These are phyloP conservation scores for Tiliacea citrago DNA, from an alignment of 2,888 invertebrate species.

Conservation along the genomic window DNA sequence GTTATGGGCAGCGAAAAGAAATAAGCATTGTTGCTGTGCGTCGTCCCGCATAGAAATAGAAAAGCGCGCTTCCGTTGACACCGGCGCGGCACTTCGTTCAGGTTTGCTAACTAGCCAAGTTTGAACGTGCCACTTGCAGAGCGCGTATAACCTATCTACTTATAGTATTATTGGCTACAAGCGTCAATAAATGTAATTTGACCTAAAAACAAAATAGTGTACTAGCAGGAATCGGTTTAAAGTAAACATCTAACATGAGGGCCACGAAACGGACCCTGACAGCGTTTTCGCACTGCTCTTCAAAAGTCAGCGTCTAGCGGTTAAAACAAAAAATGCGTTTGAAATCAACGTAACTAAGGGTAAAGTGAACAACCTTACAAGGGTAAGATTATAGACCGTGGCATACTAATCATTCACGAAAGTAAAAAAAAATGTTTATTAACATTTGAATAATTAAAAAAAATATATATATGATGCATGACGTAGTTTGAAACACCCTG, in stretches of 20 bases:
- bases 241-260: slow-evolving; percentile 8
- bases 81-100: background rate
- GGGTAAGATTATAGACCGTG: no score
- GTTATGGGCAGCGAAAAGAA: background rate
- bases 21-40: background rate
- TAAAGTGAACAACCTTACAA: background rate
- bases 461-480: no score
- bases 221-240: slow-evolving; percentile 15
- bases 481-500: no score
- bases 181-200: background rate
- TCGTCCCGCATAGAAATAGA: background rate
- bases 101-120: background rate
- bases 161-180: background rate
- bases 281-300: no score
- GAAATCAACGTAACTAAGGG: background rate
- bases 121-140: no score
- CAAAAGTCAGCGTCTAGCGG: background rate
- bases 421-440: no score
- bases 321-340: background rate
- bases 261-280: background rate
- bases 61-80: no score
- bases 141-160: background rate
- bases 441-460: no score
- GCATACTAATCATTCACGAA: no score
- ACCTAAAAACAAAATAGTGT: slow-evolving; percentile 5